Conservation (phyloP, 2,113 vertebrate genomes). For the Anser brachyrhynchus region DNA sequence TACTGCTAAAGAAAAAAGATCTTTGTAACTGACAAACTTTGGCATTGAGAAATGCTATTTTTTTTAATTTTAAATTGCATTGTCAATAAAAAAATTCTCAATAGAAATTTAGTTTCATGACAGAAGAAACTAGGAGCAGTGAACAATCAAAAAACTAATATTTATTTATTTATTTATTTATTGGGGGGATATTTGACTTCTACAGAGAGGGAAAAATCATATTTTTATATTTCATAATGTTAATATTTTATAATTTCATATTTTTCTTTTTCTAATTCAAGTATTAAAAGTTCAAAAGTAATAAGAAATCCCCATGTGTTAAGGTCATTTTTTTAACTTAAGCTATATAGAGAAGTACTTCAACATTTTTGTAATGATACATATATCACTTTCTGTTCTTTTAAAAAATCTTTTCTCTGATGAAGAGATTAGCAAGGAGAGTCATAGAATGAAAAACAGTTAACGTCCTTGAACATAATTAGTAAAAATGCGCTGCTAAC, state of each 20-base stretch:
- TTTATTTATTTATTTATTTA: background rate
- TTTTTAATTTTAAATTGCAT: background rate
- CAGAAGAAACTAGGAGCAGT: background rate
- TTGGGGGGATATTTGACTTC: background rate
- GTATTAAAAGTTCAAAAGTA: background rate
- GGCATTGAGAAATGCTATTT: background rate
- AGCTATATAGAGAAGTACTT: background rate
- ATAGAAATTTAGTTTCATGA: background rate
- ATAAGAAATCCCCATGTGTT: background rate
- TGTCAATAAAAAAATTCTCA: background rate
- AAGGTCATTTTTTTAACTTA: background rate
- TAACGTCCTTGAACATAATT: background rate
- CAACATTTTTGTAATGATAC: background rate
- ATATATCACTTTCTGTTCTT: background rate
- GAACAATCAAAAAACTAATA: background rate
- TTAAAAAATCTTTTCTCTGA: background rate
- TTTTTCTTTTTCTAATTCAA: background rate
- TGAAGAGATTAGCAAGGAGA: background rate
- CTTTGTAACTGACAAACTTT: background rate
- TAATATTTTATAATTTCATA: too few relatives aligned
- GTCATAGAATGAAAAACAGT: background rate
- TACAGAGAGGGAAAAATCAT: background rate
- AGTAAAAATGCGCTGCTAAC: background rate
- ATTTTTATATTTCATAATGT: too few relatives aligned
- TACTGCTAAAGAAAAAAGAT: background rate